Conservation (phyloP, 2,797 vertebrate species). For the Apogon hyalosoma region DNA sequence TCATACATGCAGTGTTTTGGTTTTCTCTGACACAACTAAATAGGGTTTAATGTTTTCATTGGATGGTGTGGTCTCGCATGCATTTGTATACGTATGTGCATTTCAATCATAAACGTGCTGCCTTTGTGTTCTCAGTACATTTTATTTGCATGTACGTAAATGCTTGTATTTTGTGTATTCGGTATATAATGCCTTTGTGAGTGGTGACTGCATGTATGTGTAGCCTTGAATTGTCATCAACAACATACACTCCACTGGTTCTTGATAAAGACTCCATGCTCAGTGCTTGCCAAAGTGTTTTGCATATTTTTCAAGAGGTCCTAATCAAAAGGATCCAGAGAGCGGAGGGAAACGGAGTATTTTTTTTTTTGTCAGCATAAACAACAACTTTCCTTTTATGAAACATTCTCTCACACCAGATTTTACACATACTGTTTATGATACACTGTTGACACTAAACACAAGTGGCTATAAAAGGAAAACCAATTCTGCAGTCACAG, state of each 20-base stretch:
- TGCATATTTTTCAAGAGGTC: slow-evolving; percentile 64
- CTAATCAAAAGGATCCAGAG: slow-evolving; percentile 61
- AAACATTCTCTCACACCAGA: slow-evolving; percentile 16
- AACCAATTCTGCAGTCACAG: neutral
- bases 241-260: slow-evolving; percentile 43
- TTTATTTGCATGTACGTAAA: neutral
- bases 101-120: neutral
- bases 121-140: neutral
- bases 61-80: neutral
- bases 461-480: slow-evolving; percentile 33
- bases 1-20: no score
- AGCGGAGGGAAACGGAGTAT: slow-evolving; percentile 13
- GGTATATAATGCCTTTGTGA: neutral
- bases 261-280: slow-evolving; percentile 49
- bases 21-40: no score
- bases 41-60: neutral
- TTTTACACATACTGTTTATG: slow-evolving; percentile 49
- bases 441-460: slow-evolving; percentile 41
- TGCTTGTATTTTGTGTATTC: neutral
- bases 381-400: slow-evolving; percentile 42
- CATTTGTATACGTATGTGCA: neutral
- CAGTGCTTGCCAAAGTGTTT: slow-evolving; percentile 51
- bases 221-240: slow-evolving; percentile 15
- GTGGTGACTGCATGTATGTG: slow-evolving; percentile 6
- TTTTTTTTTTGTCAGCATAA: slow-evolving; percentile 50